Percentiles rank a stretch among this genome's conserved stretches.
These are phyloP conservation scores for Nomada flava DNA, from an alignment of 2,888 invertebrate species.

Conservation along the genomic window DNA sequence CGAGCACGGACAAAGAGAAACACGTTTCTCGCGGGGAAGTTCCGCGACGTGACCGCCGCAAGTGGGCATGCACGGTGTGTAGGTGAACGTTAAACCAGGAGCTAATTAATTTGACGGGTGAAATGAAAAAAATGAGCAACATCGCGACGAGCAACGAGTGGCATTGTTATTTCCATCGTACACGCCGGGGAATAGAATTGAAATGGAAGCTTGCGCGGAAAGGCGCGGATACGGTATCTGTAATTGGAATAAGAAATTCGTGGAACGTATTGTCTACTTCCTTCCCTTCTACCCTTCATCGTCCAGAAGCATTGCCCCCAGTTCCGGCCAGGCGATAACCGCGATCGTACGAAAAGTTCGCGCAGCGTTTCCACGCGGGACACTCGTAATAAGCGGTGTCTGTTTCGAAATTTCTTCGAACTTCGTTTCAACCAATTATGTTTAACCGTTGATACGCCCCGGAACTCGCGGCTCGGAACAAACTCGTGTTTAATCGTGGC, in stretches of 20 bases:
- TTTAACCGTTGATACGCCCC: neutral
- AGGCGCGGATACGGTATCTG: neutral
- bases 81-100: conserved; percentile 12
- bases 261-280: conserved; percentile 33
- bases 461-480: neutral
- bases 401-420: conserved; percentile 24
- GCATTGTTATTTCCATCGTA: neutral
- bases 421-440: conserved; percentile 32
- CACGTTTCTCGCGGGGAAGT: neutral
- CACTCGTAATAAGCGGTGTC: neutral
- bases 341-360: conserved; percentile 44
- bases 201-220: neutral
- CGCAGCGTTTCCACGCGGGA: conserved; percentile 14
- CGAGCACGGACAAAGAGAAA: conserved; percentile 16
- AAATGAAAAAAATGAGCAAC: conserved; percentile 15
- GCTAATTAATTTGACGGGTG: conserved; percentile 35
- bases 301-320: conserved; percentile 19
- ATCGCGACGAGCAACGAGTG: conserved; percentile 7
- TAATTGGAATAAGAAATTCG: conserved; percentile 30
- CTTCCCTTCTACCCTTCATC: neutral
- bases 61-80: conserved; percentile 14
- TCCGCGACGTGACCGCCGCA: neutral
- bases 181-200: neutral
- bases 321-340: conserved; percentile 25
- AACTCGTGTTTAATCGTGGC: neutral